Base-by-base conservation (phyloP, 2,888 invertebrate species). In the Nymphalis urticae region DNA sequence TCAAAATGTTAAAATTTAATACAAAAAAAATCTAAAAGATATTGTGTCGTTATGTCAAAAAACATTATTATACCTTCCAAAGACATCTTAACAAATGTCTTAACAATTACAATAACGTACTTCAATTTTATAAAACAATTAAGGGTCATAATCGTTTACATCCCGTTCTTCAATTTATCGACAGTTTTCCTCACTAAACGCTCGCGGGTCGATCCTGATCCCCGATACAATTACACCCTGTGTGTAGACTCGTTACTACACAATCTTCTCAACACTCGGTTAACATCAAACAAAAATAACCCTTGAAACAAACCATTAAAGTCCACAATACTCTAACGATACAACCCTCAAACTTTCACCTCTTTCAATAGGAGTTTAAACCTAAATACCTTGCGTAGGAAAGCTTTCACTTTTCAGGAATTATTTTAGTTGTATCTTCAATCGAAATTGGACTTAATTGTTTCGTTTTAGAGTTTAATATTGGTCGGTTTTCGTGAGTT, bases 401-500 rank as follows among this genome's bases (percentile, higher is more conserved):
- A 87, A 87, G 90, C 92, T 92, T 92, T 92, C 92, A 90, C 92
- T 92, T 92, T 92, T 92, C 92, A 90, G 91, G 87, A 89, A 90
- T 90, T 88, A 89, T 89, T 89, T 84, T 81, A 78, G 80, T 71
- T 61, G 54, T 16, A 27, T 16, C 48, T 36, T 21, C 78, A 69
- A 74, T 77, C 75, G 68, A 83, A 83, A 84, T 80, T 85, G 72
- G 74, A 81, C 87, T 81, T 72, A 84, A 82, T 62, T n/a, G 32
- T 54, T 48, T 53, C 21, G 24, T 8, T 47, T 73, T 86, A 87
- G 74, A 76, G 85, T 75, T 74, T 75, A 72, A 70, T 82, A 85
- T 88, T 50, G 75, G 17, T 62, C 75, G 81, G 48, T 47, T 24
- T 48, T 7, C 1, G 7, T 5, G n/a, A 77, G 86, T 85, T 87